Conservation (phyloP, 92 coral and sea anemone genomes). For the Phymanthus crucifer region DNA sequence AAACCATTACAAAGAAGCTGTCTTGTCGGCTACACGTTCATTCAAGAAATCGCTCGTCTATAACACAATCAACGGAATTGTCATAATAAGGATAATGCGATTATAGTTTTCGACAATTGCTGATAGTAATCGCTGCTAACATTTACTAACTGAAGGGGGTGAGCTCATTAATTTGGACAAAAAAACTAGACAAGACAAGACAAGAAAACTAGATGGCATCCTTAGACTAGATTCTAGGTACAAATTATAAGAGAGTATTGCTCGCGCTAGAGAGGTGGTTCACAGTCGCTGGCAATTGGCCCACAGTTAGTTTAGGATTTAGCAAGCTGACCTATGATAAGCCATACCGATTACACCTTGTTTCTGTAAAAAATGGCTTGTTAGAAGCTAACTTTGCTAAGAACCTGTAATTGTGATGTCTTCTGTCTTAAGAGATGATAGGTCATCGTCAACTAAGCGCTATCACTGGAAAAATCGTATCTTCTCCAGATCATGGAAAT, state of each 20-base stretch:
- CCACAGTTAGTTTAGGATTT: background rate
- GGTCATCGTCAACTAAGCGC: background rate
- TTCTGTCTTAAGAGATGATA: background rate
- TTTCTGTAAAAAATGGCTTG: background rate
- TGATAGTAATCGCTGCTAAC: background rate
- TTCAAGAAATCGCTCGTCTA: slow-evolving; percentile 20
- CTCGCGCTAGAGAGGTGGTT: background rate
- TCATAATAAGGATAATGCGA: background rate
- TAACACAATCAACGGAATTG: background rate
- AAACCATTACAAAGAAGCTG: background rate
- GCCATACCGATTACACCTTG: background rate
- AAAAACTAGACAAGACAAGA: too few species aligned
- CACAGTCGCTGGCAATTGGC: background rate
- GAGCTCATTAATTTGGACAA: too few species aligned
- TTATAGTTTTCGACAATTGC: slow-evolving; percentile 10
- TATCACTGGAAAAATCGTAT: too few species aligned
- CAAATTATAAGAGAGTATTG: background rate
- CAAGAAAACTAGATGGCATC: too few species aligned
- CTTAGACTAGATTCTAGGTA: background rate
- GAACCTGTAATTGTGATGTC: background rate
- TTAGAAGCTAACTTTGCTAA: background rate
- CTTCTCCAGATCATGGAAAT: too few species aligned
- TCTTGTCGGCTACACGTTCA: background rate
- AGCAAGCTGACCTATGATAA: background rate
- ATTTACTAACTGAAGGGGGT: background rate